Conservation (phyloP, 2,888 invertebrate species). For the Copidosoma aretas region DNA sequence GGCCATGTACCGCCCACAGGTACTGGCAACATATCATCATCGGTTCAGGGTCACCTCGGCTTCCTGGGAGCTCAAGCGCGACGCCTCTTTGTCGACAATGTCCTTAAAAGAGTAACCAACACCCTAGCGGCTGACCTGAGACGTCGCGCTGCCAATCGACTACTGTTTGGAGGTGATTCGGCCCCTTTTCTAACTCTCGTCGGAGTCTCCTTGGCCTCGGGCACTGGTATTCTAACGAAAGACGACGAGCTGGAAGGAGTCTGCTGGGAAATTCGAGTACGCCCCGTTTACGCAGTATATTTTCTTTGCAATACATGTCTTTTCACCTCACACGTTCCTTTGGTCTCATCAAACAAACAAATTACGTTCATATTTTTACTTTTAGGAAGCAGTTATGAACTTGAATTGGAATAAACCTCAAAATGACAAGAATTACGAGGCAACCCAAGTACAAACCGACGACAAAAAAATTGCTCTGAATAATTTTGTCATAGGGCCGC, state of each 20-base stretch:
- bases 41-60: conserved; percentile 51
- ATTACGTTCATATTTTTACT: conserved; percentile 20
- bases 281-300: conserved; percentile 18
- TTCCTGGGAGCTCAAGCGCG: conserved; percentile 69
- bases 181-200: conserved; percentile 78
- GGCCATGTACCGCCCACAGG: conserved; percentile 53
- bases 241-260: conserved; percentile 80
- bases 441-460: conserved; percentile 55
- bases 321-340: neutral
- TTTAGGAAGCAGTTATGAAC: conserved; percentile 68
- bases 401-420: conserved; percentile 66
- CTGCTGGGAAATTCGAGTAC: conserved; percentile 78
- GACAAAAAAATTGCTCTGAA: conserved; percentile 65
- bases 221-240: conserved; percentile 75
- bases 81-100: conserved; percentile 73
- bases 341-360: neutral
- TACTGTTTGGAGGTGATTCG: conserved; percentile 73
- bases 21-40: conserved; percentile 48
- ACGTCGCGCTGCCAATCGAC: conserved; percentile 69
- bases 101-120: conserved; percentile 73
- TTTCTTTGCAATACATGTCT: too few relatives aligned
- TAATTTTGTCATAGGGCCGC: conserved; percentile 72
- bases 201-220: conserved; percentile 76
- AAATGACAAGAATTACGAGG: conserved; percentile 62
- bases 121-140: conserved; percentile 71